These are phyloP conservation scores for Nephotettix cincticeps DNA, from an alignment of 1,140 invertebrate species.

Conservation along the genomic window DNA sequence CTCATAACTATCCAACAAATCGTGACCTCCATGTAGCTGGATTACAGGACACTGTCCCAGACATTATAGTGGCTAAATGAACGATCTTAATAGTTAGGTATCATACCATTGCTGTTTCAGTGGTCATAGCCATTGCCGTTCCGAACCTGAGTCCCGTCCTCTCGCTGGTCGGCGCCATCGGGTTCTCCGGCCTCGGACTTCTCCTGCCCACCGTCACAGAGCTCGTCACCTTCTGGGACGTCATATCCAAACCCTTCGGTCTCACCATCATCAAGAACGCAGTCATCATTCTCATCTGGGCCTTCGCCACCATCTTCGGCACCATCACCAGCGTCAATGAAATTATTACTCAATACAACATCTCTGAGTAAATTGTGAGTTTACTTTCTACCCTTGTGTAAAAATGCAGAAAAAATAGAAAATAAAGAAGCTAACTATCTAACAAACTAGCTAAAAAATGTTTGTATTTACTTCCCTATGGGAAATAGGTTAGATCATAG, in stretches of 20 bases:
- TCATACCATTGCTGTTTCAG: too few species aligned
- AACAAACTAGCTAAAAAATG: too few species aligned
- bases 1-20: too few species aligned
- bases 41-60: too few species aligned
- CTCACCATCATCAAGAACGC: slow-evolving; percentile 34
- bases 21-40: too few species aligned
- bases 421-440: too few species aligned
- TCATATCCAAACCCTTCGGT: slow-evolving; percentile 19
- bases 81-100: too few species aligned
- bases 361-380: background rate
- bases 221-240: slow-evolving; percentile 40
- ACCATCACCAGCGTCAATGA: slow-evolving; percentile 58
- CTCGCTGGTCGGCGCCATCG: slow-evolving; percentile 62
- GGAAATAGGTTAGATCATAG: too few species aligned
- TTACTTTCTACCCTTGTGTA: background rate
- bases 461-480: too few species aligned
- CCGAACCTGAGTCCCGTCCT: slow-evolving; percentile 64
- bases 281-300: slow-evolving; percentile 50
- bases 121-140: slow-evolving; percentile 54
- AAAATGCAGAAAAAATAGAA: too few species aligned
- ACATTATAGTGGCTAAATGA: too few species aligned
- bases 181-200: slow-evolving; percentile 60
- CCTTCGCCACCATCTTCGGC: slow-evolving; percentile 64
- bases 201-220: slow-evolving; percentile 65
- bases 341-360: slow-evolving; percentile 51